These are phyloP conservation scores for Drosophila robusta DNA, from an alignment of 2,888 invertebrate species.

Conservation along the genomic window DNA sequence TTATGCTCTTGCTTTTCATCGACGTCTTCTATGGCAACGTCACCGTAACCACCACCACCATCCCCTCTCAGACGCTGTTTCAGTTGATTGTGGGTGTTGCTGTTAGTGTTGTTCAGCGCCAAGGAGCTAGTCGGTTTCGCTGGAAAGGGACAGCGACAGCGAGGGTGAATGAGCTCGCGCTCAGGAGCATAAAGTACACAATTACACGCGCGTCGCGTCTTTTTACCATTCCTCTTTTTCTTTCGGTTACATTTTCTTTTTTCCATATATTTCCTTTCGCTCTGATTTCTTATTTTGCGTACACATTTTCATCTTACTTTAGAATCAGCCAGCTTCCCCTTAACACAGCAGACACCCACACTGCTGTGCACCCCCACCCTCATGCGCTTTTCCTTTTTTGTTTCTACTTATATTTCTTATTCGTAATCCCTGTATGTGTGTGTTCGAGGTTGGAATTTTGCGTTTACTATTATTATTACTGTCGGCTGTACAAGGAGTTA, in stretches of 20 bases:
- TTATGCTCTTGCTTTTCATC: slow-evolving; percentile 22
- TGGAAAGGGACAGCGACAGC: slow-evolving; percentile 52
- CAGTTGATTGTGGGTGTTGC: slow-evolving; percentile 64
- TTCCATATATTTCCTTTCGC: slow-evolving; percentile 43
- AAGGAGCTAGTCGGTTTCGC: slow-evolving; percentile 12
- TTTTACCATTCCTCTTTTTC: slow-evolving; percentile 26
- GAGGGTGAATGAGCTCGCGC: slow-evolving; percentile 39
- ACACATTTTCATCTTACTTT: slow-evolving; percentile 40
- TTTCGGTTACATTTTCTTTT: slow-evolving; percentile 26
- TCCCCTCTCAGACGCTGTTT: slow-evolving; percentile 27
- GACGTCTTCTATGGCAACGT: slow-evolving; percentile 52
- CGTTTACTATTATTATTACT: slow-evolving; percentile 7
- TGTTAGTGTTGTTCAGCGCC: slow-evolving; percentile 27
- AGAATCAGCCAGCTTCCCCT: slow-evolving; percentile 18
- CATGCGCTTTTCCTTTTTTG: slow-evolving; percentile 9
- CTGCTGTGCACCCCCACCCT: neutral
- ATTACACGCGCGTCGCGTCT: slow-evolving; percentile 58
- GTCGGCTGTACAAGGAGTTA: no score
- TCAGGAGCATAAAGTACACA: slow-evolving; percentile 65
- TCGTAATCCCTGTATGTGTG: slow-evolving; percentile 17
- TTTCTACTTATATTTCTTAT: slow-evolving; percentile 10
- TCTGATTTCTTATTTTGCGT: slow-evolving; percentile 46
- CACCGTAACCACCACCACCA: slow-evolving; percentile 28
- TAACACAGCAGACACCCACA: neutral
- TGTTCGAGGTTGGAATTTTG: slow-evolving; percentile 10